Evolutionary conservation across 2,113 vertebrate species (phyloP), one percentile per base, ranked within the genome.

Genomic region (Aphelocoma coerulescens): DNA sequence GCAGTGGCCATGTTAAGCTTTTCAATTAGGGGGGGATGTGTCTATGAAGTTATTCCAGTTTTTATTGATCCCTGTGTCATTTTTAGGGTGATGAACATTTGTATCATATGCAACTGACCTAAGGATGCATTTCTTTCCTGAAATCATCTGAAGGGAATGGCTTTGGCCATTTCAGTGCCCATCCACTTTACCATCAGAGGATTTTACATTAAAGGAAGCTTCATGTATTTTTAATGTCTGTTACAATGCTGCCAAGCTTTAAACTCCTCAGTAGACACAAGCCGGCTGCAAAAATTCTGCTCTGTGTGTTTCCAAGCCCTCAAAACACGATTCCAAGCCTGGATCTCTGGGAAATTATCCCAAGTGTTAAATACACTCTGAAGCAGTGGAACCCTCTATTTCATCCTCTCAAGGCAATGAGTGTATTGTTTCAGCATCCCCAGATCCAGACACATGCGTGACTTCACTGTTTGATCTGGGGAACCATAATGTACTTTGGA

Each of bases 71-170:
- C 63, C 65, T 58, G 57, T 96, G 91, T 97, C 74, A 96, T 93
- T 97, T 97, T 77, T 78, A 95, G 92, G 88, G 74, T 95, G 91
- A 96, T 97, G 86, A 96, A 95, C 97, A 96, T 96, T 96, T 84
- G 72, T 84, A 87, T 68, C 33, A 11, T 79, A 75, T 89, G 67
- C 88, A 96, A 79, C 83, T 94, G 71, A 94, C 85, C 85, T 83
- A 93, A 91, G 86, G 57, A 87, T 95, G 19, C 30, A 13, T 92
- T 94, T 96, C 67, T 95, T 88, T 94, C 54, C 37, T 80, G 77
- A 73, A 73, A 83, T 85, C 78, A 83, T 85, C 81, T 94, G 90
- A 95, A 95, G 59, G 85, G 49, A 86, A 80, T 55, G 73, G 35
- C 69, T 96, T 91, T 84, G 52, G 51, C 58, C 78, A 75, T 91